Percentiles rank a stretch among this genome's conserved stretches.
Conservation (phyloP, 2,797 vertebrate species). For the Oreortyx pictus region DNA sequence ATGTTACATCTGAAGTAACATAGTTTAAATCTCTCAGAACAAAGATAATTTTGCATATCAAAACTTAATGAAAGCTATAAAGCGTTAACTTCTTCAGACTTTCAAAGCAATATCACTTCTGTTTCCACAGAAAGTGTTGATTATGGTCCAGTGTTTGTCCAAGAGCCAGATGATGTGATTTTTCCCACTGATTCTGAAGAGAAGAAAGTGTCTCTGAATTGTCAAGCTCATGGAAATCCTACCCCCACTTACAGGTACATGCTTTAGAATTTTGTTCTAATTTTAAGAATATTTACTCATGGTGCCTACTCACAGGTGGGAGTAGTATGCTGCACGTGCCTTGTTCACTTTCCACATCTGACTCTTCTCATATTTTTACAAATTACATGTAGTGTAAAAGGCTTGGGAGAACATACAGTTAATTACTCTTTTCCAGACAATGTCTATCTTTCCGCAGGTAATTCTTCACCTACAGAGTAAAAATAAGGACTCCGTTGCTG, state of each 20-base stretch:
- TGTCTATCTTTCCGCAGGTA: neutral
- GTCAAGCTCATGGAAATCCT: constrained; percentile 91
- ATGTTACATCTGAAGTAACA: neutral
- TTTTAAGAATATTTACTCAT: neutral
- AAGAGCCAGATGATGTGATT: constrained; percentile 91
- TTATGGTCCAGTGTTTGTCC: constrained; percentile 91
- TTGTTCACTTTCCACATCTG: neutral
- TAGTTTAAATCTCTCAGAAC: neutral
- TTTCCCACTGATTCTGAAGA: constrained; percentile 91
- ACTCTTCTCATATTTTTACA: neutral
- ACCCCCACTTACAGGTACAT: constrained; percentile 89
- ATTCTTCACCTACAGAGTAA: neutral
- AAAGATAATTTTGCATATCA: neutral
- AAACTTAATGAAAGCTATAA: neutral
- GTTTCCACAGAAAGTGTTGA: constrained; percentile 86
- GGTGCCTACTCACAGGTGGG: too few species aligned
- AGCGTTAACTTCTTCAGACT: neutral
- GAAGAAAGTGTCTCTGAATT: constrained; percentile 91
- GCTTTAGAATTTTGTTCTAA: neutral
- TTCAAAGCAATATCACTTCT: neutral
- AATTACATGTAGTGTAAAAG: neutral
- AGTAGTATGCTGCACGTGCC: neutral
- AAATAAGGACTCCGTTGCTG: neutral
- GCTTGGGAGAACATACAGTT: neutral
- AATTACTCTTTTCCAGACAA: neutral